These are phyloP conservation scores for Orthochromis malagaraziensis DNA, from an alignment of 2,113 vertebrate species.

Conservation along the genomic window DNA sequence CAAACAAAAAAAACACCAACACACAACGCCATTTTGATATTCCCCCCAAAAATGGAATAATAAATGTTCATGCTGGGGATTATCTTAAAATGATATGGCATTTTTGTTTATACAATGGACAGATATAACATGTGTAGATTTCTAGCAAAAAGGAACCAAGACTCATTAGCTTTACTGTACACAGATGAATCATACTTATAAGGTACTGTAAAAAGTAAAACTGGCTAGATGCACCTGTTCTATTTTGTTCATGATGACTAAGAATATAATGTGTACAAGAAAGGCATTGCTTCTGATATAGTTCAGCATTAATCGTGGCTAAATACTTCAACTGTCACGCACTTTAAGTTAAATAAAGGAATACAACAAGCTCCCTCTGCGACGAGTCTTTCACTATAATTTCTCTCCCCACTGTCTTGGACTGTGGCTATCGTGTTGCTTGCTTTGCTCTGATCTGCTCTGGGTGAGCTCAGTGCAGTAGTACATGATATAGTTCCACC, in stretches of 20 bases:
- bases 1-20: fast-evolving
- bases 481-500: neutral
- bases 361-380: neutral
- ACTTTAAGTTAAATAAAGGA: neutral
- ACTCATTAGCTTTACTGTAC: neutral
- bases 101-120: neutral
- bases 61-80: neutral
- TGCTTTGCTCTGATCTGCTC: neutral
- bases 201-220: neutral
- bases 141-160: neutral
- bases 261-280: neutral
- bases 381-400: neutral
- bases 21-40: neutral
- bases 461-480: neutral
- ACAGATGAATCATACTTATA: neutral
- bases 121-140: neutral
- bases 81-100: neutral
- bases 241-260: neutral
- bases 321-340: neutral
- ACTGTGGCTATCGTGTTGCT: neutral
- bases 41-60: neutral
- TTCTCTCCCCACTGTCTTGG: neutral
- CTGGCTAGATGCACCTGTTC: fast-evolving
- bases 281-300: neutral
- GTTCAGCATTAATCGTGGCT: neutral